A percentile compares a stretch with the other conserved stretches of the same genome.
These are phyloP conservation scores for Caranx melampygus DNA, from an alignment of 2,113 vertebrate genomes.

Conservation along the genomic window DNA sequence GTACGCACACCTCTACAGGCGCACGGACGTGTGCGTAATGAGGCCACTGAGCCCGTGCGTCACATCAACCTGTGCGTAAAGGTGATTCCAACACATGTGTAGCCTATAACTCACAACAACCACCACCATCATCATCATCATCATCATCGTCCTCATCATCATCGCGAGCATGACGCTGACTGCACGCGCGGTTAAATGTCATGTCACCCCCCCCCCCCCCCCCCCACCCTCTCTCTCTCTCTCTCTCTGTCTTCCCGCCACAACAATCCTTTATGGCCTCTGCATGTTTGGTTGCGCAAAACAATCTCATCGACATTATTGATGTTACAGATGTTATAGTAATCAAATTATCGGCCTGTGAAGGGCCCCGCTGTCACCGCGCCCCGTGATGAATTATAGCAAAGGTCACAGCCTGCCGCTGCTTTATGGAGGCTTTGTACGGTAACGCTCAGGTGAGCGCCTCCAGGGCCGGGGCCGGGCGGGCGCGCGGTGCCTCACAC, in stretches of 20 bases:
- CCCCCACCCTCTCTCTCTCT: not conserved
- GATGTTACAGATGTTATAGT: conserved; percentile 88
- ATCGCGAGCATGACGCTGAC: not conserved
- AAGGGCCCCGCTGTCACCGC: conserved; percentile 82
- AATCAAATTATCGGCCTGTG: conserved; percentile 87
- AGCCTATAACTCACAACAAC: conserved; percentile 24
- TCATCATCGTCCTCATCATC: too few relatives aligned
- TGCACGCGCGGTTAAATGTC: conserved; percentile 74
- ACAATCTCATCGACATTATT: conserved; percentile 86
- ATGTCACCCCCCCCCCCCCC: conserved; percentile 28
- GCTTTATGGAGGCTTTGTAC: conserved; percentile 72
- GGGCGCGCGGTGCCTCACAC: conserved; percentile 10
- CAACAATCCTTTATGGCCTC: conserved; percentile 78
- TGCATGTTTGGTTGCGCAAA: conserved; percentile 86
- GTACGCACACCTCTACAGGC: not conserved
- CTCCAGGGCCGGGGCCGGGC: conserved; percentile 48
- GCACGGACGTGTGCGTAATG: conserved; percentile 3
- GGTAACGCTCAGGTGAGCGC: conserved; percentile 75
- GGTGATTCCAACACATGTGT: conserved; percentile 20
- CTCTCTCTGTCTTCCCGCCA: not conserved
- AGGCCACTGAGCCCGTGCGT: not conserved
- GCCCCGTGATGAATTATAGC: conserved; percentile 78
- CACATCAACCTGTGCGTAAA: conserved; percentile 25
- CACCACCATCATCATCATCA: conserved; percentile 6
- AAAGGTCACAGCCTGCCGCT: conserved; percentile 82